These are phyloP conservation scores for Paguma larvata DNA, from an alignment of 2,797 vertebrate species.

Conservation along the genomic window DNA sequence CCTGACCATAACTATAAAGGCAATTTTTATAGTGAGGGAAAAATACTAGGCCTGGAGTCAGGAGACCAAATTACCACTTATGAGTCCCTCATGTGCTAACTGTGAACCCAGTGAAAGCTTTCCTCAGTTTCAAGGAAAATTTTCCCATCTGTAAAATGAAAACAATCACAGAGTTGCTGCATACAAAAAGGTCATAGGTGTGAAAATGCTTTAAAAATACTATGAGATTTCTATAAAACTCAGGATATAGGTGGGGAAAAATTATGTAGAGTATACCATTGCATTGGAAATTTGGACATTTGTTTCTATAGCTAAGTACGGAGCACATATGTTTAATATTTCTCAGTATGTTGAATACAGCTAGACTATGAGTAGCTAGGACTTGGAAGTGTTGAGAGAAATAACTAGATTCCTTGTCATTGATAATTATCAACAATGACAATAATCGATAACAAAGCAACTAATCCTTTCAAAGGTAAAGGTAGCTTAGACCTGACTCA, in stretches of 20 bases:
- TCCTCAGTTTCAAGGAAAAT: not conserved
- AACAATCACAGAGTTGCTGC: not conserved
- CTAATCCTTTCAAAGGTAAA: constrained; percentile 36
- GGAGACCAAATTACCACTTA: not conserved
- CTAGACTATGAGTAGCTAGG: constrained; percentile 19
- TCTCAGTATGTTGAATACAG: constrained; percentile 3
- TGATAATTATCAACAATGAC: not conserved
- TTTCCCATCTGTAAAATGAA: constrained; percentile 30
- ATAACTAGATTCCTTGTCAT: constrained; percentile 1
- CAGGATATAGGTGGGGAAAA: constrained; percentile 19
- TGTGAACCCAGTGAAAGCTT: not conserved
- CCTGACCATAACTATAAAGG: not conserved
- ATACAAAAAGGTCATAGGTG: not conserved
- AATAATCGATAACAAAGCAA: constrained; percentile 39
- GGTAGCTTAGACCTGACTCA: constrained; percentile 4
- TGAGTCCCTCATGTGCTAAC: not conserved
- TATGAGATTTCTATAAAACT: constrained; percentile 47
- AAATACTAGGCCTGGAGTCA: not conserved
- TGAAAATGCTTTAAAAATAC: not conserved
- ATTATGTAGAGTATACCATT: not conserved
- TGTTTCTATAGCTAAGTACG: constrained; percentile 42
- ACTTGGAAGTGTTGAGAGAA: constrained; percentile 43
- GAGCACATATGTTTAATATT: constrained; percentile 56
- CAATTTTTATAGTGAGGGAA: constrained; percentile 40
- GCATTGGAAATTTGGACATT: constrained; percentile 41